Evolutionary conservation across 2,797 vertebrate genomes (phyloP), one percentile per base, ranked within the genome.

Genomic region (Spinus pinus): DNA sequence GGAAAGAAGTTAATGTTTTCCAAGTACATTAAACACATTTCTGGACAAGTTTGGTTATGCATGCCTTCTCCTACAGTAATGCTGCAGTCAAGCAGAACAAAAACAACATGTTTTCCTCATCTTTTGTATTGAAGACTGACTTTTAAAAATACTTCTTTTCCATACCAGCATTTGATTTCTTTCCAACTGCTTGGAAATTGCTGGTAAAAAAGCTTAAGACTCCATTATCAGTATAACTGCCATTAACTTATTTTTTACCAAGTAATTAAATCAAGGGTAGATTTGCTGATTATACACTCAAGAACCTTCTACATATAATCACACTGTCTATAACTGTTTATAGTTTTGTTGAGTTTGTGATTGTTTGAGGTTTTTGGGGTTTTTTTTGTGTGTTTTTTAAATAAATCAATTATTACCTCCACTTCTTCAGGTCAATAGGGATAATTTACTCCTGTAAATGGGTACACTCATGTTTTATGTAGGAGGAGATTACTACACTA

Each of bases 1-100:
- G 70, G 31, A 85, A 78, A 82, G n/a, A 74, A 94, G 90, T 95
- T 96, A 95, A 95, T 93, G 39, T 94, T 93, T 95, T 86, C 79
- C 65, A 91, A 88, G 54, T 41, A 81, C 39, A 46, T 89, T 87
- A 82, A 92, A 87, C 49, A 81, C 54, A 57, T 47, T 93, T 95
- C 75, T 86, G 35, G 80, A 50, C 90, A 91, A 78, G 72, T 54
- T 30, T 72, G 31, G 89, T 83, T 91, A 94, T 49, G 91, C 93
- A 80, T 94, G 85, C 82, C 77, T 75, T 58, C 85, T 85, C 56
- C 46, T 60, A 69, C 69, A 61, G 31, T 67, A 92, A 82, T 0
- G 0, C 18, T 81, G 89, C 78, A 94, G 89, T 57, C 91, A 92
- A 87, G 91, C 49, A 28, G 78, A 95, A 96, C 78, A 89, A 94